These are phyloP conservation scores for Agriopis marginaria DNA, from an alignment of 2,888 invertebrate species.

Conservation along the genomic window DNA sequence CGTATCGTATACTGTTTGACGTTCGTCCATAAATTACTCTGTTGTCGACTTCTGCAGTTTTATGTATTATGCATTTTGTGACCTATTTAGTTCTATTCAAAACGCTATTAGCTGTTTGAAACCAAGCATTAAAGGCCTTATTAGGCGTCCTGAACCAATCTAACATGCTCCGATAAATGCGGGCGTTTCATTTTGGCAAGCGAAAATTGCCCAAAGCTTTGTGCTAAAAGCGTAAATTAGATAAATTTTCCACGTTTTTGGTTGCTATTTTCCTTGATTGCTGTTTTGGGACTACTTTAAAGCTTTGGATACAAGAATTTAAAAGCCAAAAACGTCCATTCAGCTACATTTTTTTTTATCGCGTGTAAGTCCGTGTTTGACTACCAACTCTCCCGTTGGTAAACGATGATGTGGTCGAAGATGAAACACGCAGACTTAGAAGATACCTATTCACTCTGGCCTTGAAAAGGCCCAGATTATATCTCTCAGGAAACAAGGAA, in stretches of 20 bases:
- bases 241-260: not conserved
- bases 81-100: not conserved
- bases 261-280: not conserved
- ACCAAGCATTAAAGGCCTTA: constrained; percentile 35
- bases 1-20: too few species aligned
- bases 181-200: constrained; percentile 25
- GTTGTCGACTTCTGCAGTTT: not conserved
- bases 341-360: too few species aligned
- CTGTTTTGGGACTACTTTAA: not conserved
- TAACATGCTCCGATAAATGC: constrained; percentile 39
- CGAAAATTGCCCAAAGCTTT: constrained; percentile 23
- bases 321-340: too few species aligned
- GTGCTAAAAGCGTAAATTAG: constrained; percentile 6
- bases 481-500: too few species aligned
- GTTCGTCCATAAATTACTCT: not conserved
- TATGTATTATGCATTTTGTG: not conserved
- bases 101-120: not conserved
- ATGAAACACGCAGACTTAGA: too few species aligned
- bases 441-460: too few species aligned
- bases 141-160: constrained; percentile 37
- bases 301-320: too few species aligned
- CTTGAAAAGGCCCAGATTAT: too few species aligned
- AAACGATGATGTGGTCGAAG: too few species aligned
- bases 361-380: too few species aligned
- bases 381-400: too few species aligned